phyloP scores from a whole-genome alignment of 1,140 invertebrate species.

The Diachasmimorpha longicaudata region DNA sequence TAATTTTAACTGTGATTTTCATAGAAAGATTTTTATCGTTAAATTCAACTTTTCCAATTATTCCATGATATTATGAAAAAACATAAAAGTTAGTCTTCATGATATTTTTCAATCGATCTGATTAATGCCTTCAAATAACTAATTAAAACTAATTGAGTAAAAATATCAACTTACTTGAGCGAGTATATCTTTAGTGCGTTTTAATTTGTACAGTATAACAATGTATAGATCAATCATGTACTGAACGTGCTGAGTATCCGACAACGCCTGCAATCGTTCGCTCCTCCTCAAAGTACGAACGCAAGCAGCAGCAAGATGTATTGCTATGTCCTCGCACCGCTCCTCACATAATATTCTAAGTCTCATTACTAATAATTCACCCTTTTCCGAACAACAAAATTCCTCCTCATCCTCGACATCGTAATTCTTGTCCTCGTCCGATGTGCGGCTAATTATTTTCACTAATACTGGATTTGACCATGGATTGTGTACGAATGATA shows the following conservation, averaged over 20 bases:
- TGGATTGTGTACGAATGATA: constrained; percentile 61
- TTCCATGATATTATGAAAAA: too few relatives aligned
- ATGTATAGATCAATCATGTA: constrained; percentile 66
- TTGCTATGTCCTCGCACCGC: constrained; percentile 65
- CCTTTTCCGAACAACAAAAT: constrained; percentile 64
- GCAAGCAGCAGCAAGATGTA: constrained; percentile 63
- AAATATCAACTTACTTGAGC: constrained; percentile 57
- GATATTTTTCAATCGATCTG: too few relatives aligned
- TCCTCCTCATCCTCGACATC: constrained; percentile 60
- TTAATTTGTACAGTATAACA: constrained; percentile 63
- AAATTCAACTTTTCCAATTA: too few relatives aligned
- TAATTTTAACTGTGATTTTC: constrained; percentile 56
- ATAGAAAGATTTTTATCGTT: neutral
- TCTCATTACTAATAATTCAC: constrained; percentile 62
- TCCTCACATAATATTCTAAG: constrained; percentile 65
- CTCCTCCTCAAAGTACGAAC: constrained; percentile 57
- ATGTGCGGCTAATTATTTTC: constrained; percentile 56
- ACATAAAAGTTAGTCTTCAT: too few relatives aligned
- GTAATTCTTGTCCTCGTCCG: constrained; percentile 23
- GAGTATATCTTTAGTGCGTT: constrained; percentile 64
- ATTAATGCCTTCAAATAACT: constrained; percentile 2
- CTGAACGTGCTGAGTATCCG: constrained; percentile 59
- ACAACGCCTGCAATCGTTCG: constrained; percentile 55
- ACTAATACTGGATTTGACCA: constrained; percentile 61
- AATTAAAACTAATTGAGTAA: constrained; percentile 10